Base-by-base conservation (phyloP, 2,113 vertebrate genomes). In the Misgurnus mizolepis region DNA sequence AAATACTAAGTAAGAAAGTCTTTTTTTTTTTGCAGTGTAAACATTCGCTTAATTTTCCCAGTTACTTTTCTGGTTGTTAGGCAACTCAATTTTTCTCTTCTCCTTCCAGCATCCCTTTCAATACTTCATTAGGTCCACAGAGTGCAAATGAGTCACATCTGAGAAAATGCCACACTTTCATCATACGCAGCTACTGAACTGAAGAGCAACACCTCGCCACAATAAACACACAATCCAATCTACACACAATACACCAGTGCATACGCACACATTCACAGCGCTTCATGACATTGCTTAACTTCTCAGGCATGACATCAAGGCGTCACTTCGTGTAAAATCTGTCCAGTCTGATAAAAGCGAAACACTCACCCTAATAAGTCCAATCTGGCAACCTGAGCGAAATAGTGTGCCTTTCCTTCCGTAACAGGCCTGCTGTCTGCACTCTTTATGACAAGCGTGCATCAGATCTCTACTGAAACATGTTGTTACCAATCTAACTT, bases 141-240 rank as follows among this genome's bases (percentile, higher is more conserved):
- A 81, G 18, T 66, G 62, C 62, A 84, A 78, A 84, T 84, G 79
- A 84, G 56, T 84, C 83, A 81, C 64, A 81, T 84, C 68, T 69
- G 40, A 81, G 55, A 78, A 84, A 81, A 84, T 79, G 80, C 47
- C 75, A 84, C 55, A 78, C 60, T 84, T 84, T 78, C 55, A 80
- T 80, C 72, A 72, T 41, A 81, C 41, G 53, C 55, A 75, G 62
- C 68, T 66, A 78, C 68, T 69, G 79, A 84, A 60, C 78, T 71
- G 67, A 66, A 45, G 60, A 47, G 41, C 67, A 45, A 61, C 61
- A 80, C 62, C 39, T 41, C 7, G 68, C 39, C 22, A 4, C 18
- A 34, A 27, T 39, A 69, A 41, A 47, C 53, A 81, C 17, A 53
- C 56, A 53, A 11, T 18, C 67, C 68, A 1, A 18, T 9, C 7